Base-by-base conservation (phyloP, 1,140 invertebrate species). In the Drosophila grimshawi region DNA sequence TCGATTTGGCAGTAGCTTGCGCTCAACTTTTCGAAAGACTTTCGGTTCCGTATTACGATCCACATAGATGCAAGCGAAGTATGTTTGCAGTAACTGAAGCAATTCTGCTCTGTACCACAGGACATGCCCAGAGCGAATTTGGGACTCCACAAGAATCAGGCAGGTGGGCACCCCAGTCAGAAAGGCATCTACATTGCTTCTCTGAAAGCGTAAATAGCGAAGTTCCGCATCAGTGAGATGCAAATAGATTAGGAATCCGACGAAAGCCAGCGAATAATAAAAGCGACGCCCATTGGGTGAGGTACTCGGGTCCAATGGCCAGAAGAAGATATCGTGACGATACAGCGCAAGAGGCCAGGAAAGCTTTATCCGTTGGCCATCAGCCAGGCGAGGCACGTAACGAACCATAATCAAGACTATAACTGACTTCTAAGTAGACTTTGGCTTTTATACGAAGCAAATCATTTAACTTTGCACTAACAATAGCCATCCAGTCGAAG, bases 111-210 rank as follows among this genome's bases (percentile, higher is more conserved):
- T 65, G 4, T 73, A 55, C 1, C 63, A 2, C 0, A 83, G 56
- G 5, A 76, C 48, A 4, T 86, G 62, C 2, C 78, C 37, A 10
- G 64, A 62, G 0, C 90, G 68, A 19, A 92, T 51, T 32, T 91
- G 81, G 2, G 75, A 71, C 57, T 92, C 90, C n/a, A 92, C 67
- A 2, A 92, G 49, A 7, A 90, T 74, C 48, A 91, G 41, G 56
- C 86, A 92, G 0, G 90, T 89, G 2, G 90, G 90, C 35, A 90
- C 79, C 2, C 90, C 86, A 1, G 81, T 82, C 0, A 92, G 56
- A 39, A 92, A 68, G 1, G 55, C 45, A 56, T 92, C 90, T 30
- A 92, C 4, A 33, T 86, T 78, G 0, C 55, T 41, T 0, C 57
- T 67, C 37, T 90, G 56, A 0, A 19, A 2, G 5, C 76, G 60